Evolutionary conservation across 2,888 invertebrate species (phyloP).

Genomic region (Autographa pulchrina): DNA sequence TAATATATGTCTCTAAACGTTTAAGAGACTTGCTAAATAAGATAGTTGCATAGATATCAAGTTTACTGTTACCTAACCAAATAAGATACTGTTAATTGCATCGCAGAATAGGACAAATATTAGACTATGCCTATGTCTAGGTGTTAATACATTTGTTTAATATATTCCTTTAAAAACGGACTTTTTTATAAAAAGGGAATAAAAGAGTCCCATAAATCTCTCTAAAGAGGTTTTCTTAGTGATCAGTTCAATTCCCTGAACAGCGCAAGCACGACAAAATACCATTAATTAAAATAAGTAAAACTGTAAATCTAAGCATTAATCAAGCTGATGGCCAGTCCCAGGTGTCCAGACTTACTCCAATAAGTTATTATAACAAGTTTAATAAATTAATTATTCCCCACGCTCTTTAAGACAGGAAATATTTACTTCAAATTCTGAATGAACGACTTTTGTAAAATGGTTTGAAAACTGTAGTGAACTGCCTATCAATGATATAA

Average conservation of each 20-base stretch:
- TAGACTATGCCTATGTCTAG: background rate
- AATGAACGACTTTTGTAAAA: background rate
- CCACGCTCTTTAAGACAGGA: background rate
- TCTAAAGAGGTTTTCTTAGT: background rate
- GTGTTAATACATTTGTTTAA: background rate
- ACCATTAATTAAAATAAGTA: conserved; percentile 49
- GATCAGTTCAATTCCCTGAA: conserved; percentile 19
- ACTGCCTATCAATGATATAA: background rate
- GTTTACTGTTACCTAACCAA: background rate
- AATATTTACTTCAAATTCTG: conserved; percentile 12
- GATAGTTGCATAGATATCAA: background rate
- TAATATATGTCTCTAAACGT: background rate
- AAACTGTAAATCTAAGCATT: conserved; percentile 39
- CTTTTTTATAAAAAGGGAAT: too few relatives aligned
- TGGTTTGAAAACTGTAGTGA: background rate
- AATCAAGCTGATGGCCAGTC: conserved; percentile 43
- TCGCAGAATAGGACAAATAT: background rate
- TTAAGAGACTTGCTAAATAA: background rate
- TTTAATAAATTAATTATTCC: conserved; percentile 46
- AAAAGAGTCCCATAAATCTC: background rate
- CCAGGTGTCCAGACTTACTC: conserved; percentile 52
- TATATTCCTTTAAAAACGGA: too few relatives aligned
- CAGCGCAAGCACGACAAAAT: conserved; percentile 28
- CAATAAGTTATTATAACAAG: conserved; percentile 40
- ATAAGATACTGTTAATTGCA: background rate